phyloP scores from a whole-genome alignment of 2,113 vertebrate genomes.

The Amphilophus citrinellus region DNA sequence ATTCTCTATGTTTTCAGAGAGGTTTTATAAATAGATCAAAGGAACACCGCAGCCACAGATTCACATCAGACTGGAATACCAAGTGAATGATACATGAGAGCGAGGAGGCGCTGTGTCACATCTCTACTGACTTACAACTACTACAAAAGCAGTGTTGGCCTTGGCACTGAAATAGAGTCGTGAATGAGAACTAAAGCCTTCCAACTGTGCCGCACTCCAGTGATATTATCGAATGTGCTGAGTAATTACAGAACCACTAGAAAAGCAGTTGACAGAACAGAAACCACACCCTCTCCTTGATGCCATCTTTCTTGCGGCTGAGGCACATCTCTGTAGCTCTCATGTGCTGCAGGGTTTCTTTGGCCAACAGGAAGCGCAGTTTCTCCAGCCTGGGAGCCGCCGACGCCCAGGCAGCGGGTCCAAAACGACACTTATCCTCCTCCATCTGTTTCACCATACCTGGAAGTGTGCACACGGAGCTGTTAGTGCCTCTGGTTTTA shows the following conservation, averaged over 20 bases:
- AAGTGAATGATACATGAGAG: conserved; percentile 46
- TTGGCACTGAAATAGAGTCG: conserved; percentile 2
- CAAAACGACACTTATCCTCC: conserved; percentile 88
- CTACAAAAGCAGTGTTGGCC: conserved; percentile 13
- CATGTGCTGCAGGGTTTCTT: conserved; percentile 93
- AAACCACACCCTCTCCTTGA: conserved; percentile 80
- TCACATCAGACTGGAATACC: conserved; percentile 59
- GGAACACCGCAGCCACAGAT: conserved; percentile 44
- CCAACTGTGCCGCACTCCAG: neutral
- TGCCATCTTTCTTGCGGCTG: conserved; percentile 83
- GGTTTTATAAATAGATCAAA: conserved; percentile 75
- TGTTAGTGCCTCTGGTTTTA: neutral
- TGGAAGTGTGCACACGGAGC: conserved; percentile 58
- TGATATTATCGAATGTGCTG: neutral
- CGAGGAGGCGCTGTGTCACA: conserved; percentile 27
- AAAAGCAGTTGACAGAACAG: neutral
- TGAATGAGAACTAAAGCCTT: conserved; percentile 3
- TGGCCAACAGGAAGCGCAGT: conserved; percentile 88
- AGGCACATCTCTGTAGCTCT: conserved; percentile 91
- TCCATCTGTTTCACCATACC: conserved; percentile 95
- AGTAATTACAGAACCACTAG: neutral
- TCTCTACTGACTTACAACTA: conserved; percentile 38
- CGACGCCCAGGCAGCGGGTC: conserved; percentile 89
- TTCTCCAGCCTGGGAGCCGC: conserved; percentile 89
- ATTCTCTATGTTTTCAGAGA: conserved; percentile 57